These are phyloP conservation scores for Lamproptera curius DNA, from an alignment of 2,888 invertebrate genomes.

Conservation along the genomic window DNA sequence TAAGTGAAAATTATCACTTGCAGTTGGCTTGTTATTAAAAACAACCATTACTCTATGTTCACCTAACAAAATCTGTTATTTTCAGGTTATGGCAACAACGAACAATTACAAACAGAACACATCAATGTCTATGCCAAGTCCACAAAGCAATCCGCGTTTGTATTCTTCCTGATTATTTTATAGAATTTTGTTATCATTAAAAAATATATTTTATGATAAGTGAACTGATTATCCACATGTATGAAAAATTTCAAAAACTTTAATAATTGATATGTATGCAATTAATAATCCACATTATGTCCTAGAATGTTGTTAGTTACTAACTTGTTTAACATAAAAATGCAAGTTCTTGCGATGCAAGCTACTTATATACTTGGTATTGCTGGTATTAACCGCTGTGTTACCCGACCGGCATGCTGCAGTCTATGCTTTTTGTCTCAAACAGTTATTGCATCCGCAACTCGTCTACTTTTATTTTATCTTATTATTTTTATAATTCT, in stretches of 20 bases:
- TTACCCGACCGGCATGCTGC: conserved; percentile 61
- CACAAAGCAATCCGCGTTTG: conserved; percentile 86
- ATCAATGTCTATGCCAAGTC: conserved; percentile 85
- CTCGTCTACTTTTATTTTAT: conserved; percentile 39
- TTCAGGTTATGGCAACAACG: conserved; percentile 84
- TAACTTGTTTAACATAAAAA: conserved; percentile 56
- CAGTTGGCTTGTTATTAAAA: no score
- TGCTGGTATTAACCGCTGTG: conserved; percentile 61
- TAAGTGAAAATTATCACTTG: no score
- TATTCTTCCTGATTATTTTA: conserved; percentile 44
- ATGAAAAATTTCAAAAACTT: no score
- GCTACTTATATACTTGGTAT: conserved; percentile 52
- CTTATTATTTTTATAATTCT: conserved; percentile 49
- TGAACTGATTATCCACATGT: no score
- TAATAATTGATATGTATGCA: not conserved
- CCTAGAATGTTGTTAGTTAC: conserved; percentile 61
- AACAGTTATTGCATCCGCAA: conserved; percentile 51
- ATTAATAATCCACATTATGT: conserved; percentile 23
- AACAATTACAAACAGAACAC: conserved; percentile 89
- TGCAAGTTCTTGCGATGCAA: conserved; percentile 52
- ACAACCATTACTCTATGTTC: no score
- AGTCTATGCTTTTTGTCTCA: conserved; percentile 54
- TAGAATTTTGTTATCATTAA: conserved; percentile 10
- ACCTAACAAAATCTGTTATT: no score
- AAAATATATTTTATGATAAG: not conserved